Evolutionary conservation across 2,888 invertebrate genomes (phyloP), one percentile per base, ranked within the genome.

Genomic region (Archips xylosteana): DNA sequence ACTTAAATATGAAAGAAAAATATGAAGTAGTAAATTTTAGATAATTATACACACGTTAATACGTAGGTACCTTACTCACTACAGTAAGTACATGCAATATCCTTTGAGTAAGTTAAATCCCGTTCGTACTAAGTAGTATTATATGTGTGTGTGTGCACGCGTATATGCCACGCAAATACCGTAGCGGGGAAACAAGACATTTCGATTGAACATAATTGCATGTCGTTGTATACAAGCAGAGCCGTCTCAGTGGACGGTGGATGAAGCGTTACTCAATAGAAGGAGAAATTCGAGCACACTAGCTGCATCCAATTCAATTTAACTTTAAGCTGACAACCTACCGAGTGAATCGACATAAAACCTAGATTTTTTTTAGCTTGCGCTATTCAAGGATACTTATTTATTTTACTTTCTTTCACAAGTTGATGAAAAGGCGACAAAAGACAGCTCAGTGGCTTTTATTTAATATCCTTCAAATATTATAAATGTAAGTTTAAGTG

Each of bases 171-270:
- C 39, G 10, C 63, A 68, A 63, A 77, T 65, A 64, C 77, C 73
- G 64, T 65, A 74, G 75, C 76, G 77, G 75, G 76, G 76, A 75
- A 79, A 81, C 82, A 81, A 75, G 82, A 70, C 68, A 15, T 75
- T 70, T 78, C 76, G 76, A 81, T 77, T 79, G 78, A 49, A 76
- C 78, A 74, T 82, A 80, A 82, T 82, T 82, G 81, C 77, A 70
- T 75, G 76, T 75, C 76, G 63, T 51, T 80, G 82, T 82, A 79
- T 78, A 81, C 83, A 78, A 79, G 77, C 72, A 76, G 76, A 73
- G 49, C 70, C 64, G 51, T 51, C 61, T 68, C 60, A 57, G 71
- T 75, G 71, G 69, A 63, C 51, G 67, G 75, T 71, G 73, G 76
- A 71, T 75, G 76, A 64, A 66, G 75, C 74, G 70, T 74, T 72